phyloP scores from a whole-genome alignment of 2,113 vertebrate species.

The Rhabdornis inornatus region DNA sequence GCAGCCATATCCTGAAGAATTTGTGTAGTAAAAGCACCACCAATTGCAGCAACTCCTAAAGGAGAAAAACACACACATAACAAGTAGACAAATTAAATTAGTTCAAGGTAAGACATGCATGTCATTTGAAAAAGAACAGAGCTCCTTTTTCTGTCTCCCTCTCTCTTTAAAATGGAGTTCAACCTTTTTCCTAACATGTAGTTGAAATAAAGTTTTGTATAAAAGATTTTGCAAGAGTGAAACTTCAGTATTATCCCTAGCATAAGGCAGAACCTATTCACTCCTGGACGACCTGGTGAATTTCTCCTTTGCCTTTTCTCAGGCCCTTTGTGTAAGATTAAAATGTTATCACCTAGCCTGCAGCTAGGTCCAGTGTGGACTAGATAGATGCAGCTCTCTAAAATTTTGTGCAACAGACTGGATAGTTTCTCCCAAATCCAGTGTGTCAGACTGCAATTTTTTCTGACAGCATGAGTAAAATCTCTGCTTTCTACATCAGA shows the following conservation, averaged over 20 bases:
- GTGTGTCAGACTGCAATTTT: neutral
- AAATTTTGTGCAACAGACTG: neutral
- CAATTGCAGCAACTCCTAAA: constrained; percentile 89
- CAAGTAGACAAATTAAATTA: neutral
- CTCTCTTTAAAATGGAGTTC: neutral
- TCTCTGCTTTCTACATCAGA: neutral
- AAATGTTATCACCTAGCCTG: neutral
- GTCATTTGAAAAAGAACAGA: neutral
- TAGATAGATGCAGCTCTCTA: neutral
- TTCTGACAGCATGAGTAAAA: neutral
- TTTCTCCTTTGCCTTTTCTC: neutral
- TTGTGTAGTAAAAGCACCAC: constrained; percentile 88
- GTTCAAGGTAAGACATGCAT: neutral
- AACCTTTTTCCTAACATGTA: neutral
- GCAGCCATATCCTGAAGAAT: constrained; percentile 92
- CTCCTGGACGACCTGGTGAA: rapidly evolving
- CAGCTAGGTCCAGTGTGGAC: neutral
- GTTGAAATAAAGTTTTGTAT: neutral
- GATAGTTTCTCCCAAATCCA: neutral
- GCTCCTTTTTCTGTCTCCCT: neutral
- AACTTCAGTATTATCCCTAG: neutral
- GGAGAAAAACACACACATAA: neutral
- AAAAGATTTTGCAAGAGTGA: neutral
- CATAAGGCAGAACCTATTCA: neutral
- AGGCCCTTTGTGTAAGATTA: neutral